Evolutionary conservation across 2,888 invertebrate species (phyloP), one percentile per base, ranked within the genome.

Genomic region (Lasioglossum vierecki): DNA sequence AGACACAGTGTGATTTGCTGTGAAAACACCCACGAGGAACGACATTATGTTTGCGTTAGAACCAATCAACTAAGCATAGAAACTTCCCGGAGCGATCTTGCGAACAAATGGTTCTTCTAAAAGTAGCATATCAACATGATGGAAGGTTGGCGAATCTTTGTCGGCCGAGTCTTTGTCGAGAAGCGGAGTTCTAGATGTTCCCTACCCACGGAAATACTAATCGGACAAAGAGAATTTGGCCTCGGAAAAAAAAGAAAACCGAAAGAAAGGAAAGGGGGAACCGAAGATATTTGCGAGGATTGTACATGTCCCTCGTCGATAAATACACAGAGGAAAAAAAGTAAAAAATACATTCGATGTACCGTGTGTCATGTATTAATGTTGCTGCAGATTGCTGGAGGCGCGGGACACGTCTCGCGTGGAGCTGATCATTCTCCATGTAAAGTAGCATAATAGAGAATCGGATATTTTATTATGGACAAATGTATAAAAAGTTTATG

Each of bases 401-500:
- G 86, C 85, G 84, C 90, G 88, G 90, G 90, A 91, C 84, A 92
- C 88, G 90, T 91, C 89, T 88, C 88, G 83, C 86, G 86, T 90
- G 85, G 82, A 78, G 85, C 88, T 88, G 86, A 85, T 87, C 87
- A 86, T 86, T 91, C 90, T 90, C 88, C 91, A 86, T 91, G 91
- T 91, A 91, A 92, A 87, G 84, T 92, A 92, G 89, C 84, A 85
- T 91, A 93, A 93, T 90, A 92, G 91, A 93, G 90, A 93, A 92
- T 92, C 91, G 89, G 91, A 93, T 94, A 94, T 94, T 94, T 94
- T 94, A 93, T 89, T 94, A 94, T 93, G 89, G 90, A 86, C 90
- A 89, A 88, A 80, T 91, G 85, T 90, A 91, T 92, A 92, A 86
- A 92, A 63, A 63, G 63, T 90, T 89, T 88, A 83, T 91, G 89